Evolutionary conservation across 2,797 vertebrate species (phyloP), one percentile per base, ranked within the genome.

Genomic region (Cyprinella venusta): DNA sequence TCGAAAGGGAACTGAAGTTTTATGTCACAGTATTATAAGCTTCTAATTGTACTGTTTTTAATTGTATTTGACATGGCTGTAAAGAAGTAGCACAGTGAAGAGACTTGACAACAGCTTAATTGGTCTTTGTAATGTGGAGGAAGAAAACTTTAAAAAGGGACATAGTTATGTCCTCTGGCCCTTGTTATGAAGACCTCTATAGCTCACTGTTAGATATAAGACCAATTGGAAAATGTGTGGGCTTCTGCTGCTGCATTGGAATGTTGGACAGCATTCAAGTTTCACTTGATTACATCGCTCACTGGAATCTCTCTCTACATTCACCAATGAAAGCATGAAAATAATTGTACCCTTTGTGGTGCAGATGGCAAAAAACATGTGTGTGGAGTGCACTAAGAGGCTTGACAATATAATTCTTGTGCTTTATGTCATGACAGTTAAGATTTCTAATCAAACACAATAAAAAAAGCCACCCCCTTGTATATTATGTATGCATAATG

Each of bases 151-250:
- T 50, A 42, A 68, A 24, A 72, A 30, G n/a, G 50, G 67, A 54
- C 30, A 50, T 26, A 9, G 2, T 48, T n/a, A 16, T 69, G 59
- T 86, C 61, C 8, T 78, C 76, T 64, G 36, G 54, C 33, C 70
- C 74, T 85, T 68, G 74, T 79, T 85, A 82, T 48, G 54, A 71
- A 74, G 79, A 38, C 59, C 65, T 70, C 42, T 76, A 45, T 30
- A 76, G 38, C 30, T 68, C 26, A 68, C 33, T 85, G 59, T 76
- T 85, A 65, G 56, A 72, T 40, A 63, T 80, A 38, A 80, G 50
- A 71, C 59, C 64, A 63, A 81, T 33, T 85, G 71, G 65, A 70
- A 85, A 85, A 81, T 71, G 65, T 78, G 74, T 85, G 67, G 84
- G 79, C 40, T 40, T 19, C 7, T 36, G 10, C 26, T 74, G 19